Percentiles rank a stretch among this genome's conserved stretches.
Evolutionary conservation across 1,140 invertebrate species (phyloP).

Genomic region (Plutomurus gul): DNA sequence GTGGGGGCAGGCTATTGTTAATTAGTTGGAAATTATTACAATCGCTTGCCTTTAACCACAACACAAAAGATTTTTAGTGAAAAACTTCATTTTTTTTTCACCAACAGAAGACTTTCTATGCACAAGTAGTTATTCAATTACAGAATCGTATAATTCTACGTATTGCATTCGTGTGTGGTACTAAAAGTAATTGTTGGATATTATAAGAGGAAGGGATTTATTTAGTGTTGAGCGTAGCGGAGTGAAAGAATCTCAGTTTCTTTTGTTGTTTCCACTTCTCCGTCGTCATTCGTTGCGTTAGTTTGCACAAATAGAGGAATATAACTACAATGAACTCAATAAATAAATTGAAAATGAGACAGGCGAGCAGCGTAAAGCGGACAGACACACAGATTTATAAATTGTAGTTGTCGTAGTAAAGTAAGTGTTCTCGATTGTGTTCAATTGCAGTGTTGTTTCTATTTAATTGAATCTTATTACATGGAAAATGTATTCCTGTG

Average conservation of each 20-base stretch:
- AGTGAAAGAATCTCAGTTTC: background rate
- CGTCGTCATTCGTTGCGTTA: background rate
- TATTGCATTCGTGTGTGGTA: background rate
- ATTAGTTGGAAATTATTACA: too few species aligned
- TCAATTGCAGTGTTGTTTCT: conserved; percentile 1
- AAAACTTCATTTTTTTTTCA: background rate
- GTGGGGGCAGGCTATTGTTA: too few species aligned
- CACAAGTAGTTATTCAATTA: too few species aligned
- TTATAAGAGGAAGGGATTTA: too few species aligned
- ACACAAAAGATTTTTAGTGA: background rate
- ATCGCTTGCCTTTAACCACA: background rate
- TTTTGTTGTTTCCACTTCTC: background rate
- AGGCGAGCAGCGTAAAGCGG: background rate
- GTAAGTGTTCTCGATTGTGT: background rate
- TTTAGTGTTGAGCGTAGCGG: too few species aligned
- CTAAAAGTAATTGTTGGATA: too few species aligned
- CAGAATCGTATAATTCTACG: too few species aligned
- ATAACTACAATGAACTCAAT: conserved; percentile 3
- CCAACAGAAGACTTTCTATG: too few species aligned
- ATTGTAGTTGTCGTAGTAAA: too few species aligned
- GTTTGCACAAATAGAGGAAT: background rate
- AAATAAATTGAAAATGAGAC: conserved; percentile 2
- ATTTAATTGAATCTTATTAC: too few species aligned
- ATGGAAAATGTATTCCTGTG: too few species aligned
- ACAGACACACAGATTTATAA: too few species aligned